Percentiles rank a stretch among this genome's conserved stretches.
Evolutionary conservation across 2,888 invertebrate genomes (phyloP).

Genomic region (Theodoxus fluviatilis): DNA sequence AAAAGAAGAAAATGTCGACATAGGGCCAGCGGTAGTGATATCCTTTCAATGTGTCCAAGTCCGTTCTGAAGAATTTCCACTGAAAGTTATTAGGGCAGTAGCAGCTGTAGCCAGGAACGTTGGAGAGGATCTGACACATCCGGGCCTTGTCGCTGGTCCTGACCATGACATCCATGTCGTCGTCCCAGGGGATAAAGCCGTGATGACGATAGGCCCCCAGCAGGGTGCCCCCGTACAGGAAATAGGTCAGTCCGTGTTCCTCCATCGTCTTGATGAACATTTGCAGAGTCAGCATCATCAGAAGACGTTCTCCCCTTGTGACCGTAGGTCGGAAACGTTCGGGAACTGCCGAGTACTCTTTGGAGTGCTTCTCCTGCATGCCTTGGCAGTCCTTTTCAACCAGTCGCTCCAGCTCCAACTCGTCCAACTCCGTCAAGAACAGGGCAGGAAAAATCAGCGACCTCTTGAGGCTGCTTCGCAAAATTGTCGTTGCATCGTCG

Average conservation of each 20-base stretch:
- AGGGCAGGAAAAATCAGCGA: too few species aligned
- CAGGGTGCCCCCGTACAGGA: constrained; percentile 42
- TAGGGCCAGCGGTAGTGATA: constrained; percentile 44
- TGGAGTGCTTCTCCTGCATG: too few species aligned
- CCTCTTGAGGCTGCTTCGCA: too few species aligned
- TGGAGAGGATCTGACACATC: constrained; percentile 24
- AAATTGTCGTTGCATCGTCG: too few species aligned
- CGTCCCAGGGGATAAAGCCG: constrained; percentile 44
- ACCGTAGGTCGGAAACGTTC: constrained; percentile 29
- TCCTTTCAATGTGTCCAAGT: constrained; percentile 30
- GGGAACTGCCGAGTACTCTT: too few species aligned
- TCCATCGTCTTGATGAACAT: constrained; percentile 28
- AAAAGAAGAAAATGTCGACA: constrained; percentile 47
- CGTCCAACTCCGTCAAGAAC: too few species aligned
- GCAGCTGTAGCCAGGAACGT: constrained; percentile 31
- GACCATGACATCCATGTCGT: constrained; percentile 42
- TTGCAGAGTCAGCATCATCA: constrained; percentile 29
- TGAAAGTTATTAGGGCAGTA: constrained; percentile 32
- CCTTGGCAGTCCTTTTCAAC: too few species aligned
- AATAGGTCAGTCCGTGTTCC: constrained; percentile 31
- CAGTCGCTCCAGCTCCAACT: too few species aligned
- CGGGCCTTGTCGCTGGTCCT: constrained; percentile 30
- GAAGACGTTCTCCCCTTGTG: constrained; percentile 24
- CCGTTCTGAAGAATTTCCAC: constrained; percentile 41
- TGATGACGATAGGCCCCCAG: constrained; percentile 44